These are phyloP conservation scores for Sebastolobus altivelis DNA, from an alignment of 2,797 vertebrate genomes.

Conservation along the genomic window DNA sequence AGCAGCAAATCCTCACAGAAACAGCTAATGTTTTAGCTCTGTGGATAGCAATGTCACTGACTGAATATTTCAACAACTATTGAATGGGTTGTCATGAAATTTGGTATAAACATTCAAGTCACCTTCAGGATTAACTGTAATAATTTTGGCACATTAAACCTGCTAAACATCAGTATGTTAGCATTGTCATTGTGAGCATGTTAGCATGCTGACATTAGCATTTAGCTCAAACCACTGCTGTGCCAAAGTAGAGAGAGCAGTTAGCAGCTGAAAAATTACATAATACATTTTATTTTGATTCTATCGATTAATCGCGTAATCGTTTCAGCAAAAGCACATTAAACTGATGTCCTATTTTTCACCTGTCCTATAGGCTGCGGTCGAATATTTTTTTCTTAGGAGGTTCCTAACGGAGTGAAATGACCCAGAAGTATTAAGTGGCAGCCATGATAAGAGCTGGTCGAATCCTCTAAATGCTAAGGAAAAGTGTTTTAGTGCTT, in stretches of 20 bases:
- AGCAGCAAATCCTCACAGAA: not conserved
- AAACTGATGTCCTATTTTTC: not conserved
- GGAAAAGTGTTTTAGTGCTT: not conserved
- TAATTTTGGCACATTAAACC: too few relatives aligned
- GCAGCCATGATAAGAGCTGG: not conserved
- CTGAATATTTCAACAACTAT: not conserved
- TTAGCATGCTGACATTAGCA: not conserved
- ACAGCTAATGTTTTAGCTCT: not conserved
- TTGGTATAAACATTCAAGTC: not conserved
- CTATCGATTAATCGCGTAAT: not conserved
- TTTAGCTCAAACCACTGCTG: slow-evolving; percentile 9
- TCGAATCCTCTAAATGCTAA: not conserved
- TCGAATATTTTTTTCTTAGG: not conserved
- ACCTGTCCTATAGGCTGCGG: not conserved
- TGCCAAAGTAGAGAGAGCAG: not conserved
- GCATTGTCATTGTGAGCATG: too few relatives aligned
- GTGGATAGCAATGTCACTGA: not conserved
- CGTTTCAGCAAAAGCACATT: slow-evolving; percentile 13
- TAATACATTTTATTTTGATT: slow-evolving; percentile 17
- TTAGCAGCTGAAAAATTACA: not conserved
- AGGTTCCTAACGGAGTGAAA: not conserved
- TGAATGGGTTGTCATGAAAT: not conserved
- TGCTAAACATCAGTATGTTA: too few relatives aligned
- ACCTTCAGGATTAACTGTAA: not conserved
- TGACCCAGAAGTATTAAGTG: not conserved